Evolutionary conservation across 2,113 vertebrate species (phyloP).

Genomic region (Lagopus muta): DNA sequence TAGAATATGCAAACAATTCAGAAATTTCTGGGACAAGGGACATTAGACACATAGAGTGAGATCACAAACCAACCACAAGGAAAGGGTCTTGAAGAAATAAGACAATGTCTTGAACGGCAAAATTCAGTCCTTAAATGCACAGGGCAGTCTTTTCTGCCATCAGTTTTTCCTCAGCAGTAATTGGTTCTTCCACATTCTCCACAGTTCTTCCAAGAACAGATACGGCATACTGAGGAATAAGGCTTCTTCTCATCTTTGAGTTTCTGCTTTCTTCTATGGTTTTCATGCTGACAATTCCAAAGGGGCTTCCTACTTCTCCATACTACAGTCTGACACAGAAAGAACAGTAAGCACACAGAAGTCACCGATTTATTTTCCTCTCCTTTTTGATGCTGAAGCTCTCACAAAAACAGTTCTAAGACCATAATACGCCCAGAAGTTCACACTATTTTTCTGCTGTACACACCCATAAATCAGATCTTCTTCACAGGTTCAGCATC

Average conservation of each 20-base stretch:
- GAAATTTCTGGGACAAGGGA: not conserved
- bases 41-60: not conserved
- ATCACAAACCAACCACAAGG: too few species aligned
- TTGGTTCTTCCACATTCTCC: not conserved
- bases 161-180: not conserved
- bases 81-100: not conserved
- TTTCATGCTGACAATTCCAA: not conserved
- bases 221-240: not conserved
- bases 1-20: not conserved
- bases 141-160: not conserved
- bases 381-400: not conserved
- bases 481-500: not conserved
- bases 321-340: not conserved
- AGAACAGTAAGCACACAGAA: not conserved
- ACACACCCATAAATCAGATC: accelerated
- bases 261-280: not conserved
- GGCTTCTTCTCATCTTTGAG: not conserved
- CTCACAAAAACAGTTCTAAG: not conserved
- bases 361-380: not conserved
- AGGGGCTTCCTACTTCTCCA: not conserved
- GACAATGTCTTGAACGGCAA: not conserved
- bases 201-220: not conserved
- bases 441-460: not conserved
- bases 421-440: not conserved
- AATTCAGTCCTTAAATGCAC: not conserved